Evolutionary conservation across 1,140 invertebrate genomes (phyloP).

Genomic region (Pentalonia nigronervosa): DNA sequence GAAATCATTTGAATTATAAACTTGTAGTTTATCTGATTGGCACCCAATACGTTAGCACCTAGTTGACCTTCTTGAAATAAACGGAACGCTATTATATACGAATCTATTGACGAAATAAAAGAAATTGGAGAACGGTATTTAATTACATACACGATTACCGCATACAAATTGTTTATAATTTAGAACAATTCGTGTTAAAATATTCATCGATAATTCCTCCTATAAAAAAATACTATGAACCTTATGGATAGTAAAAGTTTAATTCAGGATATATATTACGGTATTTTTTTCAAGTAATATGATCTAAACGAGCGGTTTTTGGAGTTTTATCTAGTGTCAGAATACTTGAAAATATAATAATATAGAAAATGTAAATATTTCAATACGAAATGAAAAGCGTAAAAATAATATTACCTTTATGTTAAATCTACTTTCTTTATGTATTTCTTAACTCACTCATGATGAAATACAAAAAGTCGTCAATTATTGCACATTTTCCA

Average conservation of each 20-base stretch:
- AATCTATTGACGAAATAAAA: slow-evolving; percentile 7
- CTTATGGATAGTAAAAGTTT: neutral
- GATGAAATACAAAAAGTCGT: neutral
- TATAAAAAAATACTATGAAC: neutral
- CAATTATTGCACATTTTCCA: neutral
- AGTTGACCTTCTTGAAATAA: slow-evolving; percentile 35
- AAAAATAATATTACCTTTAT: neutral
- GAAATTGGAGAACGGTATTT: neutral
- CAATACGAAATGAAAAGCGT: neutral
- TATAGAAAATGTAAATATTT: neutral
- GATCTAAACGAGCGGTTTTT: neutral
- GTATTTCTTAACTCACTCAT: neutral
- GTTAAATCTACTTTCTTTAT: neutral
- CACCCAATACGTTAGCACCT: slow-evolving; percentile 44
- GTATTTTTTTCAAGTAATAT: neutral
- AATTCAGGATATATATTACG: neutral
- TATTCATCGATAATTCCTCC: neutral
- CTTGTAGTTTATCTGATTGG: slow-evolving; percentile 50
- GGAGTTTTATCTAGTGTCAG: neutral
- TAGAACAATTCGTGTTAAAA: neutral
- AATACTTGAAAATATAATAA: neutral
- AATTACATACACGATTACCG: neutral
- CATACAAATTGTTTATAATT: slow-evolving; percentile 13
- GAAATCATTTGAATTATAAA: slow-evolving; percentile 42
- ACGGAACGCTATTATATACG: neutral